A percentile compares a stretch with the other conserved stretches of the same genome.
phyloP scores from a whole-genome alignment of 2,113 vertebrate species.

The Chaetodon auriga region DNA sequence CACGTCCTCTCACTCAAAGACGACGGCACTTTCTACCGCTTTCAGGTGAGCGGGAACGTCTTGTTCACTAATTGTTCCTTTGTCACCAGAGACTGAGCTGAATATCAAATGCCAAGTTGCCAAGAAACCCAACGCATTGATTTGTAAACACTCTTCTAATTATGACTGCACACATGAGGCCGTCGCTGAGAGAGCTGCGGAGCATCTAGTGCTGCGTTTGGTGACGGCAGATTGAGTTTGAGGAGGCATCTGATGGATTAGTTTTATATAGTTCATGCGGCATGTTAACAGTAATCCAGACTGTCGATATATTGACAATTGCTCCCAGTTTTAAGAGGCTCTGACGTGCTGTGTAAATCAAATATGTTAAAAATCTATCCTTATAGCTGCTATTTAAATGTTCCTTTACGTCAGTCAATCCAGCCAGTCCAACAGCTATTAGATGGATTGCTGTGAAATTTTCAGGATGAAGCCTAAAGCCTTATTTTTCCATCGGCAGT shows the following conservation, averaged over 20 bases:
- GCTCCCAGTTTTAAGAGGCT: too few relatives aligned
- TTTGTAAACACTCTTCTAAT: not conserved
- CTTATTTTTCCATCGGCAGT: too few relatives aligned
- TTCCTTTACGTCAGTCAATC: too few relatives aligned
- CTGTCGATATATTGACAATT: not conserved
- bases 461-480: too few relatives aligned
- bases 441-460: too few relatives aligned
- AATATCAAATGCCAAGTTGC: constrained; percentile 19
- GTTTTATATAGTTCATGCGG: not conserved
- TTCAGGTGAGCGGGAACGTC: constrained; percentile 89
- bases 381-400: too few relatives aligned
- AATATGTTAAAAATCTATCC: too few relatives aligned
- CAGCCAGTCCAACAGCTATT: too few relatives aligned
- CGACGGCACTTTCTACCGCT: constrained; percentile 96
- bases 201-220: not conserved
- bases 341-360: too few relatives aligned
- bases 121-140: constrained; percentile 2
- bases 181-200: not conserved
- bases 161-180: not conserved
- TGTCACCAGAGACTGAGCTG: not conserved
- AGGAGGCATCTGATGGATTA: not conserved
- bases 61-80: too few relatives aligned
- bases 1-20: constrained; percentile 97
- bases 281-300: not conserved
- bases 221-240: not conserved